These are phyloP conservation scores for Intellagama lesueurii DNA, from an alignment of 2,797 vertebrate species.

Conservation along the genomic window DNA sequence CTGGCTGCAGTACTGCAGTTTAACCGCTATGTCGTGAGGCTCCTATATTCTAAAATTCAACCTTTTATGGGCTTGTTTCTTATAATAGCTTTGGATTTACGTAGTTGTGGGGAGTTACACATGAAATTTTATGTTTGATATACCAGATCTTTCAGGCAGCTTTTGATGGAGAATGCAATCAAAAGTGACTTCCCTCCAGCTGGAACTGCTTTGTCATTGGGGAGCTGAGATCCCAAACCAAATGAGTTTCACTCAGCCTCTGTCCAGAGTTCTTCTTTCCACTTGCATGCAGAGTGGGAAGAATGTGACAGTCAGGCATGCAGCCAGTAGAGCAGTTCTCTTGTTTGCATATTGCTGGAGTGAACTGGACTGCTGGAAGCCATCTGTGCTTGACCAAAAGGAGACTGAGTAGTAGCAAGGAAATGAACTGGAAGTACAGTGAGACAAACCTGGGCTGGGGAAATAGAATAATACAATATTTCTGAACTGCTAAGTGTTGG, in stretches of 20 bases:
- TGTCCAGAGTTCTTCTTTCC: background rate
- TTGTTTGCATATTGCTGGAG: background rate
- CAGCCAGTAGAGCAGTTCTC: background rate
- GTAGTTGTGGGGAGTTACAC: background rate
- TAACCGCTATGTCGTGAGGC: too few relatives aligned
- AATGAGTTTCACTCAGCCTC: background rate
- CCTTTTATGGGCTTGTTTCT: background rate
- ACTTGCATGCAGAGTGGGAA: background rate
- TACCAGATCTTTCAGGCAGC: background rate
- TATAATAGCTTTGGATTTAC: background rate
- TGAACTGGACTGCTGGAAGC: background rate
- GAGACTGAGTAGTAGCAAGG: background rate
- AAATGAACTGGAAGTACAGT: background rate
- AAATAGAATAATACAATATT: background rate
- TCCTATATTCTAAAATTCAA: background rate
- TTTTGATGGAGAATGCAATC: slow-evolving; percentile 2
- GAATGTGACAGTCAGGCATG: background rate
- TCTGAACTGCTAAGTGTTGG: background rate
- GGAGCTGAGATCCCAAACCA: slow-evolving; percentile 4
- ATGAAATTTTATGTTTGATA: background rate
- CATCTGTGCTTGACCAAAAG: background rate
- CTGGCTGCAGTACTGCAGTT: too few relatives aligned
- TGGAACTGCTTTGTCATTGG: slow-evolving; percentile 19
- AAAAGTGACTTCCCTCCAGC: background rate
- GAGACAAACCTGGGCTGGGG: background rate